Percentiles rank a stretch among this genome's conserved stretches.
These are phyloP conservation scores for Quadroppia sp. DNA, from an alignment of 2,888 invertebrate species.

Conservation along the genomic window DNA sequence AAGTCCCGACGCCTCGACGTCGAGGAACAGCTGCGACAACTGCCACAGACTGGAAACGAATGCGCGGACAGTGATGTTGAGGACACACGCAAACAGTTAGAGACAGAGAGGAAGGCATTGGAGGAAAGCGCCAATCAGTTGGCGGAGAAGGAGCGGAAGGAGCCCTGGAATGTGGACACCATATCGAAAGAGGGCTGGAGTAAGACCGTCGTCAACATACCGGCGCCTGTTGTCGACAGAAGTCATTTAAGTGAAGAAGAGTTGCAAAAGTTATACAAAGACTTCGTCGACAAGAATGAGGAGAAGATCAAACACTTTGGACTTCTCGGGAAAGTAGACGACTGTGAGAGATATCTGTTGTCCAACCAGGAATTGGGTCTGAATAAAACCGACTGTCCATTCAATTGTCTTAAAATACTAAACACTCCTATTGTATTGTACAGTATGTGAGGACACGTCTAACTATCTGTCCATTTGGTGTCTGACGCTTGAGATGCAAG, in stretches of 20 bases:
- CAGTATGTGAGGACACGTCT: slow-evolving; percentile 83
- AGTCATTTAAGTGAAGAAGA: slow-evolving; percentile 48
- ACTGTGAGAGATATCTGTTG: slow-evolving; percentile 74
- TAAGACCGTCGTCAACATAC: slow-evolving; percentile 65
- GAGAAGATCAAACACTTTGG: slow-evolving; percentile 83
- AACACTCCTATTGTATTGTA: slow-evolving; percentile 53
- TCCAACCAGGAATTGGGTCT: slow-evolving; percentile 54
- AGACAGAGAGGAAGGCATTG: slow-evolving; percentile 59
- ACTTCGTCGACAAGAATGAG: slow-evolving; percentile 88
- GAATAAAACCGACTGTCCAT: background rate
- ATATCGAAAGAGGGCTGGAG: slow-evolving; percentile 94
- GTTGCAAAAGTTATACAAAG: slow-evolving; percentile 51
- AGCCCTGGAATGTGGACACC: slow-evolving; percentile 98
- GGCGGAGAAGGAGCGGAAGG: slow-evolving; percentile 65
- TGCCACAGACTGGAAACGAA: slow-evolving; percentile 64
- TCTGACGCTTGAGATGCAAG: slow-evolving; percentile 94
- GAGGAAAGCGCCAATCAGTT: slow-evolving; percentile 66
- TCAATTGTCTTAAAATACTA: background rate
- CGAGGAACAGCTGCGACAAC: too few species aligned
- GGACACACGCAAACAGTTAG: slow-evolving; percentile 55
- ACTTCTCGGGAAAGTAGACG: slow-evolving; percentile 83
- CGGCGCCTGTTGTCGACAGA: slow-evolving; percentile 42
- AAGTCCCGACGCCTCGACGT: slow-evolving; percentile 63
- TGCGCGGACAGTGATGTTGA: slow-evolving; percentile 59
- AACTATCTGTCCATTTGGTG: slow-evolving; percentile 98